Conservation (phyloP, 2,888 invertebrate species). For the Gnatocerus cornutus region DNA sequence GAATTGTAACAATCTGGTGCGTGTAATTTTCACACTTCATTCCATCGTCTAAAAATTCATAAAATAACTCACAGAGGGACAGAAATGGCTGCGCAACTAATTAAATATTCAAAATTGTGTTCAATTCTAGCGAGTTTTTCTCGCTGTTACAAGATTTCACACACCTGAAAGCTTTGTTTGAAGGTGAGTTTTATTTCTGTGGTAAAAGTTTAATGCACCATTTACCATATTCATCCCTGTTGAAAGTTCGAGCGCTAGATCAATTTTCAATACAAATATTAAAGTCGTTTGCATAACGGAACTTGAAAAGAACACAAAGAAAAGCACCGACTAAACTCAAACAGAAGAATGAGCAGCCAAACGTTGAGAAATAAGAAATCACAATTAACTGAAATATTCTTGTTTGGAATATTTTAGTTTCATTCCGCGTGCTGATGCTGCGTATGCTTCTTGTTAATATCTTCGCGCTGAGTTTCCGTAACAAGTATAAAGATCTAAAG, state of each 20-base stretch:
- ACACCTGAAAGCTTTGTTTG: background rate
- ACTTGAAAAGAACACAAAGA: slow-evolving; percentile 50
- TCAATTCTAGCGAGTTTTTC: background rate
- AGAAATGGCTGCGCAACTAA: slow-evolving; percentile 9
- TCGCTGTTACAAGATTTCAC: background rate
- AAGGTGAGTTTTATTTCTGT: slow-evolving; percentile 28
- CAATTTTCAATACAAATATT: slow-evolving; percentile 61
- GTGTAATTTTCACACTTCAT: slow-evolving; percentile 36
- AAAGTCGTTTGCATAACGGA: slow-evolving; percentile 57
- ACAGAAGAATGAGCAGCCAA: slow-evolving; percentile 23
- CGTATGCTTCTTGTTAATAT: slow-evolving; percentile 12
- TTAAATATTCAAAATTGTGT: slow-evolving; percentile 21
- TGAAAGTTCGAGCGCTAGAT: slow-evolving; percentile 58
- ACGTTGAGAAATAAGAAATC: slow-evolving; percentile 8
- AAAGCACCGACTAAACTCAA: slow-evolving; percentile 48
- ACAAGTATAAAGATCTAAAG: slow-evolving; percentile 41
- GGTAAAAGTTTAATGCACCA: slow-evolving; percentile 52
- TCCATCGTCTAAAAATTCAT: slow-evolving; percentile 14
- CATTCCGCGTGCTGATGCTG: slow-evolving; percentile 3
- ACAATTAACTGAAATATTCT: slow-evolving; percentile 16
- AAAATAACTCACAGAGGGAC: slow-evolving; percentile 6
- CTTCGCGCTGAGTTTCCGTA: slow-evolving; percentile 27
- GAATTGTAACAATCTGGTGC: slow-evolving; percentile 16
- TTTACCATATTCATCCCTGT: slow-evolving; percentile 60
- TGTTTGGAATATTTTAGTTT: slow-evolving; percentile 21